Evolutionary conservation across 2,888 invertebrate genomes (phyloP), one percentile per base, ranked within the genome.

Genomic region (Eristalis intricaria): DNA sequence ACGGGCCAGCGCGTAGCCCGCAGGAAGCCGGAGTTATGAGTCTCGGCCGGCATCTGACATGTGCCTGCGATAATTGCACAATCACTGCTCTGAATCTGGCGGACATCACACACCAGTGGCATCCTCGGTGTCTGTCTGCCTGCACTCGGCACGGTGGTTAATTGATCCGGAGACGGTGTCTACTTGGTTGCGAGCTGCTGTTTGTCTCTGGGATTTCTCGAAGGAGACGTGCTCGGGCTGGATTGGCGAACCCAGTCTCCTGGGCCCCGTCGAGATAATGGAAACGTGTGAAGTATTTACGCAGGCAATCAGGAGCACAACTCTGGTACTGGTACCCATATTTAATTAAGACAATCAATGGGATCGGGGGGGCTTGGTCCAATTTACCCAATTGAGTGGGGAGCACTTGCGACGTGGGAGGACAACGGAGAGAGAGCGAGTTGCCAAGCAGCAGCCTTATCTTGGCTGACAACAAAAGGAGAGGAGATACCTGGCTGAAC

Each of bases 31-130:
- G 19, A 32, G 63, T 32, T 35, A 32, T 19, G 29, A 35, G 32
- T n/a, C 61, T 22, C 58, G 76, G 35, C 22, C 23, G n/a, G 38
- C 38, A 58, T 58, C 13, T 7, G 11, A 66, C 71, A 61, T 56
- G 70, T 58, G 69, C 23, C 68, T 43, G 69, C 40, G 63, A 69
- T 77, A 77, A 77, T 77, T 77, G 68, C 43, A 71, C 23, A 71
- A 61, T 75, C 70, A 60, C 58, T 70, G 82, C 61, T 29, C 23
- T n/a, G 56, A n/a, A 56, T 64, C 40, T 69, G 32, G 19, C 43
- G 19, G 29, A 63, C 65, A 65, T 19, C 19, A 15, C 19, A 15
- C 43, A 38, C 13, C 13, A 19, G 11, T 22, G 15, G 13, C 60
- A 60, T 60, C 19, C 19, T 19, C 8, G 50, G 8, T 19, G 43